Percentiles rank a stretch among this genome's conserved stretches.
phyloP scores from a whole-genome alignment of 2,113 vertebrate species.

The Gymnocephalus cernua region DNA sequence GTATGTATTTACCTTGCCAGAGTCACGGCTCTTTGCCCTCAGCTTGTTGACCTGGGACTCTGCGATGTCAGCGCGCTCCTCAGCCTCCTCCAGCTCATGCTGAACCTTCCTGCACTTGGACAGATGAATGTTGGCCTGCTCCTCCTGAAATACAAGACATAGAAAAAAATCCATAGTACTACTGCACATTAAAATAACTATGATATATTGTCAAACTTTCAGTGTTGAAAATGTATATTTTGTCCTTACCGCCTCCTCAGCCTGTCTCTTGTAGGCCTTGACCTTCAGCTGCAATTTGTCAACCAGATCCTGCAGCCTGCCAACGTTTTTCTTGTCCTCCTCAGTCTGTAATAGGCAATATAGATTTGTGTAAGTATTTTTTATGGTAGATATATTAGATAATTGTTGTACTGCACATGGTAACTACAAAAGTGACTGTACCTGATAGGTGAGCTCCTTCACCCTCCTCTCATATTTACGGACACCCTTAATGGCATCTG shows the following conservation, averaged over 20 bases:
- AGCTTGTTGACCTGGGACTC: background rate
- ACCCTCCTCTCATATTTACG: slow-evolving; percentile 75
- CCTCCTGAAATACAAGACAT: slow-evolving; percentile 71
- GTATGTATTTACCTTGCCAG: background rate
- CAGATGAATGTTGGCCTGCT: slow-evolving; percentile 75
- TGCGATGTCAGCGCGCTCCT: slow-evolving; percentile 88
- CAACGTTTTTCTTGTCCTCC: slow-evolving; percentile 75
- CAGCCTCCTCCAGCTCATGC: slow-evolving; percentile 88
- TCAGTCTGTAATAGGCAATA: slow-evolving; percentile 58
- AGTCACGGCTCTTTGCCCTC: no score
- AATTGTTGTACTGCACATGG: background rate
- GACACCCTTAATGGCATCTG: slow-evolving; percentile 75
- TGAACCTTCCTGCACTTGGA: slow-evolving; percentile 85
- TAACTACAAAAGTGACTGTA: background rate
- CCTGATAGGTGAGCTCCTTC: slow-evolving; percentile 18
- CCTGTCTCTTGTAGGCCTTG: slow-evolving; percentile 93
- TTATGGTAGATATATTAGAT: background rate
- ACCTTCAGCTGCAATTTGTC: slow-evolving; percentile 91
- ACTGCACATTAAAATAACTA: no score
- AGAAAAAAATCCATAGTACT: background rate
- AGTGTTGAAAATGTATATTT: background rate
- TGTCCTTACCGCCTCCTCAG: slow-evolving; percentile 87
- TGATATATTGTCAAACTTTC: background rate
- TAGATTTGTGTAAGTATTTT: background rate
- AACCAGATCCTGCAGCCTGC: slow-evolving; percentile 70